Base-by-base conservation (phyloP, 2,113 vertebrate species). In the Sturnira hondurensis region DNA sequence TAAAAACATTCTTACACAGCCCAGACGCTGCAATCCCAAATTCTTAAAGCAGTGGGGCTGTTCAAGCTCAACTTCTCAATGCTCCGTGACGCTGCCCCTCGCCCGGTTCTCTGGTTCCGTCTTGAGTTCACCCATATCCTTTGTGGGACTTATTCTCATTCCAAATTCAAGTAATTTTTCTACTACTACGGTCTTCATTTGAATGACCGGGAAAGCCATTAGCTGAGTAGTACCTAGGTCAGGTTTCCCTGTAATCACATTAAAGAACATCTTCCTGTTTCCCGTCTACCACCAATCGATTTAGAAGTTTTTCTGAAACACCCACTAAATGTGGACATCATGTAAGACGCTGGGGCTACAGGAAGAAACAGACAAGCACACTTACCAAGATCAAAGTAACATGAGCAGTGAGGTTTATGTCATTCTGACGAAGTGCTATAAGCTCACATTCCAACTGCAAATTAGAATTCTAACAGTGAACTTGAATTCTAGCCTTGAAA, bases 401-500 rank as follows among this genome's bases (percentile, higher is more conserved):
- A 89, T 17, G n/a, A 96, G 41, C 50, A 68, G 52, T 12, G 22
- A 92, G 56, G 24, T 54, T 77, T 76, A 17, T 50, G 20, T 50
- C 58, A 61, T 28, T 14, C 67, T 82, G 50, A 91, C n/a, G 52
- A 83, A 82, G 16, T 22, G 12, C 41, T 76, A 3, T 63, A 31
- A 47, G 8, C 20, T 70, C 33, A 77, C 20, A 68, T 73, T 86
- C 67, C 28, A 80, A 63, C 14, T 45, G 33, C 17, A 92, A 58
- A 41, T 38, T 68, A 15, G 22, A 43, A 81, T 81, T 61, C 58
- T 38, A 89, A 82, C 10, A 45, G 47, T n/a, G 67, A 45, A 82
- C n/a, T 65, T 92, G 26, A 91, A 85, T 89, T 94, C 33, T 92
- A 76, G 76, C 70, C 78, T 86, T 81, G 58, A 83, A 96, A 88